phyloP scores from a whole-genome alignment of 2,888 invertebrate species.

The Desoria tigrina region DNA sequence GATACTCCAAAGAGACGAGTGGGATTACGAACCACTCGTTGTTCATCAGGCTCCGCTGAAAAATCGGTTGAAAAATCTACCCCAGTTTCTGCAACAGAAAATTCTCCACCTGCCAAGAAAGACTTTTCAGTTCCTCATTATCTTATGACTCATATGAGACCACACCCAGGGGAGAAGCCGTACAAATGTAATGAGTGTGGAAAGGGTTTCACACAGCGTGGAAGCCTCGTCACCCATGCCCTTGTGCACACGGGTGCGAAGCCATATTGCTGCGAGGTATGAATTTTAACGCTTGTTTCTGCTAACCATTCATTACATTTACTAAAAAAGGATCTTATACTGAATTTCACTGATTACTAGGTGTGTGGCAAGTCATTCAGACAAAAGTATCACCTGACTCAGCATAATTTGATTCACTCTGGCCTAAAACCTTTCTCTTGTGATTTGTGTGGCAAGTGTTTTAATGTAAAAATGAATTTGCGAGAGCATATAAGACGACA shows the following conservation, averaged over 20 bases:
- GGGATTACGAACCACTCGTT: not conserved
- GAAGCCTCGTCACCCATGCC: constrained; percentile 48
- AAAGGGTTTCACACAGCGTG: constrained; percentile 48
- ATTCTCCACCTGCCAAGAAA: not conserved
- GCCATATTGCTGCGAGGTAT: constrained; percentile 44
- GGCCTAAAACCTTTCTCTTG: constrained; percentile 48
- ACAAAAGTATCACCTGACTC: constrained; percentile 52
- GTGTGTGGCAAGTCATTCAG: constrained; percentile 47
- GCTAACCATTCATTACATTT: not conserved
- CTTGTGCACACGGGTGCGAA: constrained; percentile 50
- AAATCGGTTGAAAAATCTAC: not conserved
- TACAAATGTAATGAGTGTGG: constrained; percentile 47
- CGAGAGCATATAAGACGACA: constrained; percentile 51
- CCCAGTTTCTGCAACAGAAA: not conserved
- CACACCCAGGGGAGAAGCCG: constrained; percentile 38
- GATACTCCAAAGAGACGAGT: not conserved
- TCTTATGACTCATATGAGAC: constrained; percentile 22
- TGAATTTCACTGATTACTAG: constrained; percentile 14
- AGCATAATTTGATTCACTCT: constrained; percentile 49
- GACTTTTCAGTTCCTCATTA: constrained; percentile 29
- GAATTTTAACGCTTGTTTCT: too few species aligned
- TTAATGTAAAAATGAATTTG: constrained; percentile 52
- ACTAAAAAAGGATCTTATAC: too few species aligned
- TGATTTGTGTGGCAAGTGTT: constrained; percentile 46
- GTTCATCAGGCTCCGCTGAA: constrained; percentile 5